These are phyloP conservation scores for Monarcha castaneiventris DNA, from an alignment of 2,113 vertebrate genomes.

Conservation along the genomic window DNA sequence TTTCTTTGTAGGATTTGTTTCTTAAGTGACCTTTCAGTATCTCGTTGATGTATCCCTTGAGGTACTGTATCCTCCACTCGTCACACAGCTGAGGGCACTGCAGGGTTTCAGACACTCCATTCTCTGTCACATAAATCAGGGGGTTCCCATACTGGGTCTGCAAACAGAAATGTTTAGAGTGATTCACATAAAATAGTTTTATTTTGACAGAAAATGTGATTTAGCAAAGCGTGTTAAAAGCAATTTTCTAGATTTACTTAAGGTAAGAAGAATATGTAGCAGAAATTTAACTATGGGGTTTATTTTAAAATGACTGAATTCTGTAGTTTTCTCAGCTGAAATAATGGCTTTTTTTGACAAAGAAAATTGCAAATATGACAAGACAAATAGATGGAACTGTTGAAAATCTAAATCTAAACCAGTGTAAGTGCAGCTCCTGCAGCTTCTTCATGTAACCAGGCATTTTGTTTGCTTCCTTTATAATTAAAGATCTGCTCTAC, in stretches of 20 bases:
- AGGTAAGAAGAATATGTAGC: background rate
- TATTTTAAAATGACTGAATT: background rate
- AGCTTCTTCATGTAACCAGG: background rate
- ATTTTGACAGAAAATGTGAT: background rate
- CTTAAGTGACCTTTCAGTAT: conserved; percentile 87
- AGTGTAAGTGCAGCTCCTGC: background rate
- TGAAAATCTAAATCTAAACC: background rate
- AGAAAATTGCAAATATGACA: background rate
- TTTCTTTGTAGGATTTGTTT: background rate
- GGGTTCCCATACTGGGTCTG: conserved; percentile 92
- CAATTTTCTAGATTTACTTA: background rate
- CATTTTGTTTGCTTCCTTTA: background rate
- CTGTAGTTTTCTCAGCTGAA: background rate
- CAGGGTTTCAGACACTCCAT: conserved; percentile 85
- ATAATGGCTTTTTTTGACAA: background rate
- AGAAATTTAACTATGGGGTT: background rate
- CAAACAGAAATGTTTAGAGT: background rate
- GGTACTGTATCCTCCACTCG: conserved; percentile 88
- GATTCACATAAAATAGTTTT: background rate
- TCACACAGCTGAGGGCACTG: conserved; percentile 87
- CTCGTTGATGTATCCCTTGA: conserved; percentile 89
- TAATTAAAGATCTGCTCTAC: background rate
- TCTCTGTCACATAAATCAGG: conserved; percentile 89
- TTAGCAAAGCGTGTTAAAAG: background rate
- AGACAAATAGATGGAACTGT: background rate